A percentile compares a stretch with the other conserved stretches of the same genome.
Evolutionary conservation across 2,888 invertebrate genomes (phyloP).

Genomic region (Ectemnius continuus): DNA sequence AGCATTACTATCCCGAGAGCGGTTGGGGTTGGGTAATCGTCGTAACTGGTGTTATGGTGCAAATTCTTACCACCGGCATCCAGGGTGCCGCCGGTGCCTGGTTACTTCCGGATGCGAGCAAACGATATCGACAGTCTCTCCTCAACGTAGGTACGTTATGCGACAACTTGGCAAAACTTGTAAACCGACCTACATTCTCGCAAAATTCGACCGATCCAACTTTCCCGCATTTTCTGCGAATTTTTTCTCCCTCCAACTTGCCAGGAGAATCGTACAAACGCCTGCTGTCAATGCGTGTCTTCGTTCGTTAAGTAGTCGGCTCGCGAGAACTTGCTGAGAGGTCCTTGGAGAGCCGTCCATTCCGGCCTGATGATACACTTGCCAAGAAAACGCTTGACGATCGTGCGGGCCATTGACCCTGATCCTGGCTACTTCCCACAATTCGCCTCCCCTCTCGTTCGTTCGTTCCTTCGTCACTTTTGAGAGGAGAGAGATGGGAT

Average conservation of each 20-base stretch:
- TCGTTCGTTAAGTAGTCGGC: slow-evolving; percentile 3
- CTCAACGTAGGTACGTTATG: slow-evolving; percentile 70
- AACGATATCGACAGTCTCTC: slow-evolving; percentile 68
- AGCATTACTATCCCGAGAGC: slow-evolving; percentile 82
- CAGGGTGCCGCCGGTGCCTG: slow-evolving; percentile 76
- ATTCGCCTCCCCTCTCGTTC: slow-evolving; percentile 55
- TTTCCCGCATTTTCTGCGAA: background rate
- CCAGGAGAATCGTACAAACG: background rate
- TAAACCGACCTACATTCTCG: background rate
- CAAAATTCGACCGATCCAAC: background rate
- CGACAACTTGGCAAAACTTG: background rate
- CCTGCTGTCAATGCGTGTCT: background rate
- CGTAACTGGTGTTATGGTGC: slow-evolving; percentile 79
- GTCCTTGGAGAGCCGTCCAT: slow-evolving; percentile 4
- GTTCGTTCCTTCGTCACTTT: slow-evolving; percentile 13
- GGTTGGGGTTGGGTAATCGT: slow-evolving; percentile 83
- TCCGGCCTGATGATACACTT: slow-evolving; percentile 23
- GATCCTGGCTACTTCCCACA: slow-evolving; percentile 22
- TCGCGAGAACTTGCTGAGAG: slow-evolving; percentile 10
- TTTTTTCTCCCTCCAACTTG: background rate
- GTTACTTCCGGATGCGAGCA: slow-evolving; percentile 66
- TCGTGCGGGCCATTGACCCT: slow-evolving; percentile 39
- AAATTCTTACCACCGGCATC: slow-evolving; percentile 80
- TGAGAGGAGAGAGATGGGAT: slow-evolving; percentile 8
- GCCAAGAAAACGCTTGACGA: slow-evolving; percentile 30